phyloP scores from a whole-genome alignment of 2,888 invertebrate species.

The Brachyopa scutellaris region DNA sequence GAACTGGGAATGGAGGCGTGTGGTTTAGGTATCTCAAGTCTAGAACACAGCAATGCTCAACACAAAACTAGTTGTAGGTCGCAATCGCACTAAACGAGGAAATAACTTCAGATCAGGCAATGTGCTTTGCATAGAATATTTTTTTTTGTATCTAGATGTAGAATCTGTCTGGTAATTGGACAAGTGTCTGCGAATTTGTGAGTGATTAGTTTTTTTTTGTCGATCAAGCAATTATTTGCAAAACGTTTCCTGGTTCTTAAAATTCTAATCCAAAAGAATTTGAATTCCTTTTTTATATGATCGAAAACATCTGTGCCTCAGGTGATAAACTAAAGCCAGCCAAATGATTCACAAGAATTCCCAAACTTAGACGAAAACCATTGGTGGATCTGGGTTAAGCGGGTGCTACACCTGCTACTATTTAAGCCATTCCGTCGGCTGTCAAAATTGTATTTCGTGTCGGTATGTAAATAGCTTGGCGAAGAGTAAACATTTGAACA shows the following conservation, averaged over 20 bases:
- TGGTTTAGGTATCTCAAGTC: background rate
- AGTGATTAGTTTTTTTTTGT: slow-evolving; percentile 36
- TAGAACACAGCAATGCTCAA: background rate
- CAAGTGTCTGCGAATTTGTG: slow-evolving; percentile 28
- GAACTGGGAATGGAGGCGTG: background rate
- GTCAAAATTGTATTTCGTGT: background rate
- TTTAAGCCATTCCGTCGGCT: background rate
- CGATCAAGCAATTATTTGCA: slow-evolving; percentile 43
- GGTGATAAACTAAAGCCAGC: no score
- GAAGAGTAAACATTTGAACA: slow-evolving; percentile 16
- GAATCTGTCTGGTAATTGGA: slow-evolving; percentile 46
- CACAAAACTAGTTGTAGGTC: slow-evolving; percentile 25
- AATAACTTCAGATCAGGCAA: slow-evolving; percentile 43
- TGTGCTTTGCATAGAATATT: slow-evolving; percentile 58
- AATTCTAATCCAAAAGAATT: slow-evolving; percentile 4
- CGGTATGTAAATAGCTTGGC: background rate
- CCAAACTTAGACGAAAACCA: background rate
- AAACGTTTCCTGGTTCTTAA: slow-evolving; percentile 44
- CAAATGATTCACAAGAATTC: background rate
- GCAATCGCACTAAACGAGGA: slow-evolving; percentile 47
- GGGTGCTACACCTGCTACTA: slow-evolving; percentile 1
- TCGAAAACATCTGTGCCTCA: background rate
- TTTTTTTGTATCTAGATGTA: background rate
- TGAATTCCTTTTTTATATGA: no score
- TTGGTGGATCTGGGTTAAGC: no score